Base-by-base conservation (phyloP, 2,113 vertebrate species). In the Eptesicus fuscus region DNA sequence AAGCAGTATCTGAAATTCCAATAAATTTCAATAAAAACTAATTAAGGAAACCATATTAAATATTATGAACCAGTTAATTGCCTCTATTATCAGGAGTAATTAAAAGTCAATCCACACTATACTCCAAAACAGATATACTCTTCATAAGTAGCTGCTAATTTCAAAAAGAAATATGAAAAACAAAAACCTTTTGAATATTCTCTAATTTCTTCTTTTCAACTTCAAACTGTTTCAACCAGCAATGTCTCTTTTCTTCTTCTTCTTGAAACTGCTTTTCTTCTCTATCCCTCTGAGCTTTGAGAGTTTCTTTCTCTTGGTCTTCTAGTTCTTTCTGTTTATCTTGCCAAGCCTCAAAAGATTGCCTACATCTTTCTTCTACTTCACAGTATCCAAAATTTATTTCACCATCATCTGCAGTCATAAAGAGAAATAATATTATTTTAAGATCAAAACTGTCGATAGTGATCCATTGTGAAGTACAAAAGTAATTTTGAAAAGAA, bases 121-220 rank as follows among this genome's bases (percentile, higher is more conserved):
- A 83, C 78, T 82, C 2, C 35, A 91, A 71, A 90, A 90, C 2
- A 71, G 51, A 9, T 74, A 18, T 42, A 91, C 10, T 40, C 13
- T 88, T 84, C 65, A 92, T 6, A 63, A 28, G 13, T 79, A 90
- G 74, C 35, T 83, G 70, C 8, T 86, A 20, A 73, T 44, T 90
- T 28, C 61, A 61, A 61, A 23, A 76, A 67, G 59, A 44, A 71
- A 2, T 47, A 71, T 87, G n/a, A 83, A 74, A 92, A 83, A 65
- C 18, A 90, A 96, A 23, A 80, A 99, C 99, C 98, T 97, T 98
- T 86, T 98, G 98, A 73, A 97, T 93, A 86, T 95, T 94, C 63
- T 98, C 98, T 91, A 99, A 97, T 91, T 97, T 98, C 91, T 96
- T 98, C 86, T 98, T 98, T 97, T 99, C 98, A 96, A 98, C 83